Evolutionary conservation across 2,797 vertebrate genomes (phyloP), one percentile per base, ranked within the genome.

Genomic region (Graptemys geographica): DNA sequence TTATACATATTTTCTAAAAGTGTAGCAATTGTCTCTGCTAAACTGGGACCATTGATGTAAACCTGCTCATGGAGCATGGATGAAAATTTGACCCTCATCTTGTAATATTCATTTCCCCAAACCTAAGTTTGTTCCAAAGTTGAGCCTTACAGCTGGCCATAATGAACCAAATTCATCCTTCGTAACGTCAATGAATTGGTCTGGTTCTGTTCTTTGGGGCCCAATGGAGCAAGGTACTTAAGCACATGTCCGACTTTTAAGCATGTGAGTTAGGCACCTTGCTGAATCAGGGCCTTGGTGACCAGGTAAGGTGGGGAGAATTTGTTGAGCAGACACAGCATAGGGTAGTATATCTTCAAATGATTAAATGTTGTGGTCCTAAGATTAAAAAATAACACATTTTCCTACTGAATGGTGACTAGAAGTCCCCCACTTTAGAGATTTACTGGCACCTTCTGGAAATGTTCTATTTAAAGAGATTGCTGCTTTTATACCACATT

Each of bases 371-470:
- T 57, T 78, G 8, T 27, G 16, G 51, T 33, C 27, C 82, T 56
- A 0, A 31, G 53, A 10, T 1, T 16, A 78, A 78, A 78, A 78
- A 44, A 49, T 28, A 49, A 15, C 41, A 27, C 44, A 27, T 37
- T 56, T 28, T 76, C 84, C 23, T 1, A 0, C 53, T n/a, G 44
- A 47, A 23, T 44, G 25, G 6, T 78, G 41, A 47, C 59, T 8
- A 52, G 9, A 4, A 31, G 13, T 53, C 53, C 19, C 3, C n/a
- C 11, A 55, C 55, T 55, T 53, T 76, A 18, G n/a, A 27, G 1
- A 0, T 25, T 19, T 65, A 2, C 78, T 69, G 33, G 0, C 15
- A 0, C 44, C 86, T 86, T 8, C 3, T 41, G 90, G 81, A 79
- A 72, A 16, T 1, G 4, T 33, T 78, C 1, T 1, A 47, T 52